phyloP scores from a whole-genome alignment of 2,888 invertebrate species.

The Lycophotia porphyrea region DNA sequence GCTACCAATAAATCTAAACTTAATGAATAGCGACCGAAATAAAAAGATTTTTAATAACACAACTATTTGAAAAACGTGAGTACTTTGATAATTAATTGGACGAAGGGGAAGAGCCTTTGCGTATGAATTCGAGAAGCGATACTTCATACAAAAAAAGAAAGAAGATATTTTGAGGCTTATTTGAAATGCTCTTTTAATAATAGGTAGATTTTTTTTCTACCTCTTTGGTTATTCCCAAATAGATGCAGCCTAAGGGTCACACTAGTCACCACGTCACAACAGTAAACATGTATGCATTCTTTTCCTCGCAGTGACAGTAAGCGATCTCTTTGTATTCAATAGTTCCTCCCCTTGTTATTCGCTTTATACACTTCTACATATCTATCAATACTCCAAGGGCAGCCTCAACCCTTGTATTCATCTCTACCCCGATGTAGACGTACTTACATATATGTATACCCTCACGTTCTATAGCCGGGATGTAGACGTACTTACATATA shows the following conservation, averaged over 20 bases:
- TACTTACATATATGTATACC: background rate
- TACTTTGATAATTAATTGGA: slow-evolving; percentile 56
- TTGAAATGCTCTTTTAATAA: background rate
- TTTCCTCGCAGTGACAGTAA: background rate
- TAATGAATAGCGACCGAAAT: slow-evolving; percentile 49
- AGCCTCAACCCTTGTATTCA: slow-evolving; percentile 44
- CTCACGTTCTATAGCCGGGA: slow-evolving; percentile 41
- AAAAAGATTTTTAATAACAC: slow-evolving; percentile 59
- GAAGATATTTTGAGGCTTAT: too few relatives aligned
- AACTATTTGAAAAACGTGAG: slow-evolving; percentile 53
- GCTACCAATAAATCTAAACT: slow-evolving; percentile 56
- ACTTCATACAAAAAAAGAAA: background rate
- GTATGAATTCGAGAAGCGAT: slow-evolving; percentile 10
- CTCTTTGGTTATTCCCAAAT: background rate
- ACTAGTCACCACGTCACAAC: background rate
- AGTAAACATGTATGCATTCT: background rate
- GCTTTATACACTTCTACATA: slow-evolving; percentile 13
- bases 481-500: slow-evolving; percentile 12
- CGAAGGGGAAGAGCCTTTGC: slow-evolving; percentile 13
- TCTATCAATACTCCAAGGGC: slow-evolving; percentile 10
- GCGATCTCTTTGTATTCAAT: background rate
- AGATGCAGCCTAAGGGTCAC: background rate
- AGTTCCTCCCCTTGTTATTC: background rate
- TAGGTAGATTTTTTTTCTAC: background rate
- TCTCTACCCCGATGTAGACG: slow-evolving; percentile 31